Evolutionary conservation across 2,113 vertebrate species (phyloP).

Genomic region (Lanius ludovicianus): DNA sequence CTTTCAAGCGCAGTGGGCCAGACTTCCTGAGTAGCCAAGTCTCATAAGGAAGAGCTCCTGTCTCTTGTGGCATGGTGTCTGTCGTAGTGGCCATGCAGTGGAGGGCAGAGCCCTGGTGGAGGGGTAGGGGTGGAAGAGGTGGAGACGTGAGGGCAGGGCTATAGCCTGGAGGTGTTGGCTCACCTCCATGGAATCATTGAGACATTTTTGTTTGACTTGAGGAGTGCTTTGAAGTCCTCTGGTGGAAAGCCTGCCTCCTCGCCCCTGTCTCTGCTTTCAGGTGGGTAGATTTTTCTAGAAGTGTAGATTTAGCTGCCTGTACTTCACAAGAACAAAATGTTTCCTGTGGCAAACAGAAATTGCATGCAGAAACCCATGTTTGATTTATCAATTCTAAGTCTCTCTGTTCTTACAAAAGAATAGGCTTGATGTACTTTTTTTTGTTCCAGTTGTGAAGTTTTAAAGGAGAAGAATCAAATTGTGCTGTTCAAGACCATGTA

Average conservation of each 20-base stretch:
- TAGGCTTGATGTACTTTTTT: neutral
- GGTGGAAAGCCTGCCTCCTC: neutral
- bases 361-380: neutral
- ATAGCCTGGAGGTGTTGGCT: neutral
- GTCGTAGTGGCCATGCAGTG: fast-evolving
- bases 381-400: neutral
- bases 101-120: neutral
- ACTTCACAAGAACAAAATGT: neutral
- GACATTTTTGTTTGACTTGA: neutral
- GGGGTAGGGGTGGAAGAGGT: neutral
- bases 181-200: neutral
- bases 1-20: neutral
- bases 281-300: slow-evolving; percentile 6
- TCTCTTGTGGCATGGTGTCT: fast-evolving
- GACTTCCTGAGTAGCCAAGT: neutral
- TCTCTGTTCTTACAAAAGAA: neutral
- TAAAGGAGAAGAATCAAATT: neutral
- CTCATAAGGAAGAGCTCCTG: neutral
- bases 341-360: slow-evolving; percentile 32
- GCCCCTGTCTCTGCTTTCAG: fast-evolving
- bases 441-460: neutral
- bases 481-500: neutral
- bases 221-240: neutral
- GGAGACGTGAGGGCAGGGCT: neutral
- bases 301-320: neutral